These are phyloP conservation scores for Hoplias malabaricus DNA, from an alignment of 2,113 vertebrate species.

Conservation along the genomic window DNA sequence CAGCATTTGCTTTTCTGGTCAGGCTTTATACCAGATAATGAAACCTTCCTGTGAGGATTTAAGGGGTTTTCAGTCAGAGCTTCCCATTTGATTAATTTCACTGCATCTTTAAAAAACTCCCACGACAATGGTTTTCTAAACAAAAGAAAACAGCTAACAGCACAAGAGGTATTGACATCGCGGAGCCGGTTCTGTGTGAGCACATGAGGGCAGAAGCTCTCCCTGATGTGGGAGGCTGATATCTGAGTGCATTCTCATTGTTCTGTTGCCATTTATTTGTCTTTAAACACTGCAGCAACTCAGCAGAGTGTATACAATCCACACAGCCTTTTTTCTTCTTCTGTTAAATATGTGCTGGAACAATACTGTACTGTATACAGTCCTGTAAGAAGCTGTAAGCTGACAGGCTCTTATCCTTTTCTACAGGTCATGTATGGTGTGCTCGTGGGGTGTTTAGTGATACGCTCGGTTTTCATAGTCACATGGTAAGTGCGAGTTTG, in stretches of 20 bases:
- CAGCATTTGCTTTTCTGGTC: no score
- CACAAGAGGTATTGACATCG: not conserved
- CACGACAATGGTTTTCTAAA: not conserved
- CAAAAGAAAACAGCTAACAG: not conserved
- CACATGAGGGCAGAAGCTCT: not conserved
- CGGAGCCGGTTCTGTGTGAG: not conserved
- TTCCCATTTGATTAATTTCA: no score
- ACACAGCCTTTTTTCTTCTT: not conserved
- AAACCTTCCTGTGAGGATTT: no score
- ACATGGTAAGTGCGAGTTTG: slow-evolving; percentile 82
- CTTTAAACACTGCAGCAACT: not conserved
- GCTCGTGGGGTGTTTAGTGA: slow-evolving; percentile 86
- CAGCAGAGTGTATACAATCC: not conserved
- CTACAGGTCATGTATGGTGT: slow-evolving; percentile 94
- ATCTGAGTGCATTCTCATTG: not conserved
- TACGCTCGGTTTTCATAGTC: slow-evolving; percentile 93
- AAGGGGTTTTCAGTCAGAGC: no score
- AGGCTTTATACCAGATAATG: no score
- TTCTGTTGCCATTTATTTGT: slow-evolving; percentile 18
- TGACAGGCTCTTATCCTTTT: slow-evolving; percentile 8
- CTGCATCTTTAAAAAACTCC: no score
- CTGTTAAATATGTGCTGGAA: not conserved
- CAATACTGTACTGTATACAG: not conserved
- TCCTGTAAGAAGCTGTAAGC: not conserved
- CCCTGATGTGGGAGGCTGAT: not conserved